phyloP scores from a whole-genome alignment of 1,140 invertebrate genomes.

The Chelonus insularis region DNA sequence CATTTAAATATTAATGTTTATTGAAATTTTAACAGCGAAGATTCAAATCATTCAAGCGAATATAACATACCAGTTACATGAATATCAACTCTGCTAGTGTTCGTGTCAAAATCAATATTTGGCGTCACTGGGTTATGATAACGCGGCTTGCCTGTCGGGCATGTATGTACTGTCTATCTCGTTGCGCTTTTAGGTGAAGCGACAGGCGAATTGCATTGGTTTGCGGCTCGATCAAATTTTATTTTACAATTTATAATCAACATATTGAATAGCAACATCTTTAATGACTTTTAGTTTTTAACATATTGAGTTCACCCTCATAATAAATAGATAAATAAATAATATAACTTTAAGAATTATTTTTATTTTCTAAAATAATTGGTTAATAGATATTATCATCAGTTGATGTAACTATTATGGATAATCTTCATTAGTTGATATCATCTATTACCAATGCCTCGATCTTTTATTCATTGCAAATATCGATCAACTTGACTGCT shows the following conservation, averaged over 20 bases:
- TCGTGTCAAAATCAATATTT: constrained; percentile 61
- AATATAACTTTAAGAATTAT: too few relatives aligned
- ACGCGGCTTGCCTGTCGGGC: constrained; percentile 35
- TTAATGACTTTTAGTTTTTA: too few relatives aligned
- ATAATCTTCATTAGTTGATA: background rate
- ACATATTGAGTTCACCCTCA: too few relatives aligned
- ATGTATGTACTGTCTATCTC: constrained; percentile 29
- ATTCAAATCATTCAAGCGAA: constrained; percentile 4
- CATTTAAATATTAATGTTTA: constrained; percentile 3
- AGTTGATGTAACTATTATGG: too few relatives aligned
- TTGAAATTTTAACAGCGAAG: background rate
- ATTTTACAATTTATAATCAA: too few relatives aligned
- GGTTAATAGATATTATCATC: too few relatives aligned
- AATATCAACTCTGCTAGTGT: constrained; percentile 48
- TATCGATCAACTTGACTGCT: background rate
- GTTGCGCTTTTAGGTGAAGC: constrained; percentile 32
- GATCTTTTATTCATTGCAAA: constrained; percentile 6
- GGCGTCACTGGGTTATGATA: constrained; percentile 59
- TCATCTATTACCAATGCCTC: background rate
- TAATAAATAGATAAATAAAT: too few relatives aligned
- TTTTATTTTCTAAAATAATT: too few relatives aligned
- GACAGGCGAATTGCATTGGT: constrained; percentile 20
- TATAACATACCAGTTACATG: background rate
- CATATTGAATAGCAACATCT: too few relatives aligned
- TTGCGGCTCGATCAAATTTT: background rate